Conservation (phyloP, 2,113 vertebrate genomes). For the Cheilinus undulatus region DNA sequence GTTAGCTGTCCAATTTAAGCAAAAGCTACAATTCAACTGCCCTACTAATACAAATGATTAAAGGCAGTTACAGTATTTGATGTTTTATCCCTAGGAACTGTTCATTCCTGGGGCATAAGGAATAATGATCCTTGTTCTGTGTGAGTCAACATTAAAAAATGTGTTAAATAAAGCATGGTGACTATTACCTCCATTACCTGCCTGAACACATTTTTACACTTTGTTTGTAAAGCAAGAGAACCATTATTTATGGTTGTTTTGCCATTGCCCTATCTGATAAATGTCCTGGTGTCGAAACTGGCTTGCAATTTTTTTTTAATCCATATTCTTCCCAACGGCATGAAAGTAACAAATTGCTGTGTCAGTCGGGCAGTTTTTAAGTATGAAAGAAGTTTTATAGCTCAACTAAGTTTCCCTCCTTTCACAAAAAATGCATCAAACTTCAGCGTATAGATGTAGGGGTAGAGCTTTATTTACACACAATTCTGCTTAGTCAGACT, state of each 20-base stretch:
- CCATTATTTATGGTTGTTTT: not conserved
- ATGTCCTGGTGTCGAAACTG: not conserved
- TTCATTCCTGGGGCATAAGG: no score
- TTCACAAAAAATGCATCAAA: not conserved
- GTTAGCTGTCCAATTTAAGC: no score
- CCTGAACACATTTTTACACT: not conserved
- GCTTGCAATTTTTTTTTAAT: not conserved
- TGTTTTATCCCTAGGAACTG: no score
- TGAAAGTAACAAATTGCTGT: not conserved
- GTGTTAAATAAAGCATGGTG: no score
- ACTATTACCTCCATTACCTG: no score
- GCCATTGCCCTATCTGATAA: not conserved
- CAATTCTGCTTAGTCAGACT: slow-evolving; percentile 5
- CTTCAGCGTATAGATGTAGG: not conserved
- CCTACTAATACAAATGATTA: no score
- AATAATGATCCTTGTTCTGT: no score
- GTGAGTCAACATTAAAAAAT: no score
- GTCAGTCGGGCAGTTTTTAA: not conserved
- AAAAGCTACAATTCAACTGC: no score
- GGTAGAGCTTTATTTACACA: not conserved
- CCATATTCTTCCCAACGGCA: not conserved
- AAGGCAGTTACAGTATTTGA: no score
- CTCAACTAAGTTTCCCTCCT: not conserved
- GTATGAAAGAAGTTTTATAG: not conserved
- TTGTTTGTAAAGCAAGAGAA: not conserved